Base-by-base conservation (phyloP, 2,797 vertebrate species). In the Anniella stebbinsi region DNA sequence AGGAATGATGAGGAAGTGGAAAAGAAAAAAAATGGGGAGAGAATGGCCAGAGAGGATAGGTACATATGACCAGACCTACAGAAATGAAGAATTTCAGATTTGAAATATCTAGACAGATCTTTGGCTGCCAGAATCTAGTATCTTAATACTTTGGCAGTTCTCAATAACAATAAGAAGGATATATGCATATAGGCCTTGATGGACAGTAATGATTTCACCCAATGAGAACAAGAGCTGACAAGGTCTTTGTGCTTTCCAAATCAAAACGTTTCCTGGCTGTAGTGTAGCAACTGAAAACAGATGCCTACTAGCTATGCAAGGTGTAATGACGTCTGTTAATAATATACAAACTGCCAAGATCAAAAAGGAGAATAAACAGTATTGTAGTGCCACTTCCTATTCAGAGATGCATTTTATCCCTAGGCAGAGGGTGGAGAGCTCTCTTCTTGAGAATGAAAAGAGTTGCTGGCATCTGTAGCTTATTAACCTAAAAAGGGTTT, bases 301-400 rank as follows among this genome's bases (percentile, higher is more conserved):
- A 77, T 83, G 89, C 85, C 85, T 83, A 48, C 85, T 87, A 89
- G 88, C 76, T 69, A n/a, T 77, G 57, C 54, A 57, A 77, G 85
- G 85, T 87, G 72, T 87, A 87, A 76, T 87, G 85, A 73, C 25
- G 36, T 82, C 60, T 82, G 57, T 87, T 87, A 87, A 83, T 90
- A 81, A 75, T 82, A 90, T 67, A 77, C 18, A 90, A 83, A 76
- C n/a, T 67, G 78, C 78, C 48, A 77, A 70, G 85, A 87, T 87
- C 72, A 83, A 87, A 87, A 77, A 48, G 73, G 80, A 76, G 70
- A 36, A 66, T 90, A 87, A 90, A 81, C 45, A 76, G 10, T 69
- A 82, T 69, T 54, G 25, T 54, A 51, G 70, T 41, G 45, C 36
- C 48, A 25, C 70, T 90, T 90, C 85, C 70, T 87, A 72, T 82